Evolutionary conservation across 2,797 vertebrate genomes (phyloP).

Genomic region (Helarctos malayanus): DNA sequence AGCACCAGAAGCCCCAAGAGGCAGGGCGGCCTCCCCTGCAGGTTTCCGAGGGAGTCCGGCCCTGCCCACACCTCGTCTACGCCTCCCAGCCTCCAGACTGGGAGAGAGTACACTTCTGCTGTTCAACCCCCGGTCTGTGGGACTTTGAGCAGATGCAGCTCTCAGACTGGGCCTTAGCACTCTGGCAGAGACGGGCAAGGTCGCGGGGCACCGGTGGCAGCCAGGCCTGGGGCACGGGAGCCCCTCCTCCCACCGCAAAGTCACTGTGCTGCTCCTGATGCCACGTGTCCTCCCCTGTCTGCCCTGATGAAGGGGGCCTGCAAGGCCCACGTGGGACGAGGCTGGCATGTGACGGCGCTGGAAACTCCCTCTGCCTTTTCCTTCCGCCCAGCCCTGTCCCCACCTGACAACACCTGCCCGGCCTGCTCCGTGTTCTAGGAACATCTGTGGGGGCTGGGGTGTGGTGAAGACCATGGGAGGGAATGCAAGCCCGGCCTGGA

Average conservation of each 20-base stretch:
- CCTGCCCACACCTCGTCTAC: neutral
- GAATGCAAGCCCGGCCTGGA: rapidly evolving
- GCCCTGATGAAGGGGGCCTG: rapidly evolving
- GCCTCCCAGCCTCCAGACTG: neutral
- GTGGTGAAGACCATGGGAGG: neutral
- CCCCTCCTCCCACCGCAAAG: neutral
- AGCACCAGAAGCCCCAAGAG: too few species aligned
- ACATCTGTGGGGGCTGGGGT: rapidly evolving
- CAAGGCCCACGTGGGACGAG: rapidly evolving
- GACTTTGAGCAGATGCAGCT: rapidly evolving
- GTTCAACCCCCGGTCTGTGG: rapidly evolving
- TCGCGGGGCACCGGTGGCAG: rapidly evolving
- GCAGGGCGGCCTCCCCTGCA: too few species aligned
- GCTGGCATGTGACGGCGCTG: rapidly evolving
- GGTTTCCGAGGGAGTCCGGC: rapidly evolving
- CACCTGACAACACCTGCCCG: rapidly evolving
- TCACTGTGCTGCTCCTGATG: rapidly evolving
- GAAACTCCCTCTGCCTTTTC: rapidly evolving
- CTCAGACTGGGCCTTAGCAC: rapidly evolving
- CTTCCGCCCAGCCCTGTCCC: rapidly evolving
- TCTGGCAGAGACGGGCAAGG: rapidly evolving
- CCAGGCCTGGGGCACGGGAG: neutral
- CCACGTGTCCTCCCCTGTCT: rapidly evolving
- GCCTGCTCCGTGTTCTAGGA: rapidly evolving
- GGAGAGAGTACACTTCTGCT: rapidly evolving